Base-by-base conservation (phyloP, 2,113 vertebrate genomes). In the Plectropomus leopardus region DNA sequence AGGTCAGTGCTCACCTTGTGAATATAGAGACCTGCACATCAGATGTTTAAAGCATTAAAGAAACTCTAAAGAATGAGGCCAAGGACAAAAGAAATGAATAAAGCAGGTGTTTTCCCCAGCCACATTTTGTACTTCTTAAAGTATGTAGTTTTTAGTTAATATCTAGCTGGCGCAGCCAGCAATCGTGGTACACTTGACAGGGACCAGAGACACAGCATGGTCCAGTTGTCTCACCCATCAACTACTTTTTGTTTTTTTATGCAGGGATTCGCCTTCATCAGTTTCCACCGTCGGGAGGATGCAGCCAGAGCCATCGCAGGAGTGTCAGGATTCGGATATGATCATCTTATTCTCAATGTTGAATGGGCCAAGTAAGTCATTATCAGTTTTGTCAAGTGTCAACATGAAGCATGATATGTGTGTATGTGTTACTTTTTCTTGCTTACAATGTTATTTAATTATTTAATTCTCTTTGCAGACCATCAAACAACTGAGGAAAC, bases 211-310 rank as follows among this genome's bases (percentile, higher is more conserved):
- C 21, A 53, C 6, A 42, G 7, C 19, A 53, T 65, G 0, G 30
- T 16, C 15, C 24, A 23, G 19, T 51, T 78, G 30, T 50, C 13
- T 67, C 7, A 23, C 75, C 10, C 5, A n/a, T 4, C 5, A 16
- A 16, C 14, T 64, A 19, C 11, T 55, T 19, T 64, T 0, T 77
- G n/a, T 72, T 16, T 0, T 77, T 23, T 72, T 16, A 55, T 50
- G 4, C 84, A 98, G 98, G 98, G 97, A 21, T 99, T 99, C 3
- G 98, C 98, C 36, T 99, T 99, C 79, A 99, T 99, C 92, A 99
- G 98, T 86, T 99, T 99, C 93, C 98, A 98, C 77, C 97, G 98
- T 5, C 95, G 98, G 0, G 98, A 99, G 90, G 98, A 99, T 0
- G 98, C 98, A 0, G 96, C 98, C 0, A 92, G 98, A 0, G 98